Evolutionary conservation across 2,113 vertebrate species (phyloP).

Genomic region (Eidolon helvum): DNA sequence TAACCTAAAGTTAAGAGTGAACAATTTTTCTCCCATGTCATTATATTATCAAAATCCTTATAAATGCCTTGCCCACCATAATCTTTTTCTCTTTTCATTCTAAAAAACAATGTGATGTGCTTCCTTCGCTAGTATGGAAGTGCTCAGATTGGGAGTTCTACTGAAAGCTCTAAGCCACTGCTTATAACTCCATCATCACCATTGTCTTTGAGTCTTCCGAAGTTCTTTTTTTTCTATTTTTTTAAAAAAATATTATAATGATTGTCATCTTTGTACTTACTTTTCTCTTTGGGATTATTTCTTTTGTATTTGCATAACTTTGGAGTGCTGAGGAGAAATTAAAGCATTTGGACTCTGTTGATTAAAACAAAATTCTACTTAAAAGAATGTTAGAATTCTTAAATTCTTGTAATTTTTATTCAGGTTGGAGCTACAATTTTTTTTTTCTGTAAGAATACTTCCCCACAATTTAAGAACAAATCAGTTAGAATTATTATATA

Average conservation of each 20-base stretch:
- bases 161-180: background rate
- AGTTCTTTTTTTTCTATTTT: background rate
- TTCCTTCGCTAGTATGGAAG: background rate
- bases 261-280: background rate
- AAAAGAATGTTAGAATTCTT: conserved; percentile 34
- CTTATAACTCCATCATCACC: background rate
- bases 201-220: background rate
- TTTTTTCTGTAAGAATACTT: conserved; percentile 33
- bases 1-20: background rate
- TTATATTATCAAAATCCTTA: background rate
- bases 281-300: conserved; percentile 11
- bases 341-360: background rate
- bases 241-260: background rate
- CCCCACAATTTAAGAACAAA: conserved; percentile 32
- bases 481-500: background rate
- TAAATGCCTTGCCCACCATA: background rate
- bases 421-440: background rate
- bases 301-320: conserved; percentile 27
- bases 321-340: background rate
- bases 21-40: background rate
- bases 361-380: conserved; percentile 44
- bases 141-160: background rate
- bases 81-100: background rate
- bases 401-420: conserved; percentile 41
- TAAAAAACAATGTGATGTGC: background rate